phyloP scores from a whole-genome alignment of 1,140 invertebrate species.

The Neodiprion pinetum region DNA sequence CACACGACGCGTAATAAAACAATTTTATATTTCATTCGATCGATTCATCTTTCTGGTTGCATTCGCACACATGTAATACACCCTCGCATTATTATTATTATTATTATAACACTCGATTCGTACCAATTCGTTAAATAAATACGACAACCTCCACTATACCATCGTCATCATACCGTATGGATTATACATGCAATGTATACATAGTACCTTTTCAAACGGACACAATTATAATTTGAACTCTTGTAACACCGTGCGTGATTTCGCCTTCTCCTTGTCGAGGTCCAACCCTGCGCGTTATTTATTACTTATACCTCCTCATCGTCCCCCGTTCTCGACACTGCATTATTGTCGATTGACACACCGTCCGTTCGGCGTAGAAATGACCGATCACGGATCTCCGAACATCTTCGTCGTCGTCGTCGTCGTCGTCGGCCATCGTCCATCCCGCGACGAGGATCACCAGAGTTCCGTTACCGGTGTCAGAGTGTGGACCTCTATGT shows the following conservation, averaged over 20 bases:
- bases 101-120: not conserved
- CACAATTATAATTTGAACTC: not conserved
- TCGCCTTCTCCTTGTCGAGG: too few relatives aligned
- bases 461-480: constrained; percentile 71
- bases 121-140: not conserved
- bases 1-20: not conserved
- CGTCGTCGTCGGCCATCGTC: constrained; percentile 48
- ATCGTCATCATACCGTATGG: not conserved
- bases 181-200: not conserved
- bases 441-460: constrained; percentile 69
- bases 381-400: too few relatives aligned
- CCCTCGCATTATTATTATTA: not conserved
- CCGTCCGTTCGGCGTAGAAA: not conserved
- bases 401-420: constrained; percentile 18
- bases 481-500: constrained; percentile 74
- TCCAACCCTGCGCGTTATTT: too few relatives aligned
- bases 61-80: not conserved
- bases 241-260: not conserved
- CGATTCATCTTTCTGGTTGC: not conserved
- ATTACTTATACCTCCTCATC: not conserved
- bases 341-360: constrained; percentile 5
- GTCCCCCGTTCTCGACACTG: not conserved
- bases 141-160: not conserved
- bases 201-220: not conserved
- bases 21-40: not conserved